A percentile compares a stretch with the other conserved stretches of the same genome.
These are phyloP conservation scores for Ceratina japonica DNA, from an alignment of 1,140 invertebrate species.

Conservation along the genomic window DNA sequence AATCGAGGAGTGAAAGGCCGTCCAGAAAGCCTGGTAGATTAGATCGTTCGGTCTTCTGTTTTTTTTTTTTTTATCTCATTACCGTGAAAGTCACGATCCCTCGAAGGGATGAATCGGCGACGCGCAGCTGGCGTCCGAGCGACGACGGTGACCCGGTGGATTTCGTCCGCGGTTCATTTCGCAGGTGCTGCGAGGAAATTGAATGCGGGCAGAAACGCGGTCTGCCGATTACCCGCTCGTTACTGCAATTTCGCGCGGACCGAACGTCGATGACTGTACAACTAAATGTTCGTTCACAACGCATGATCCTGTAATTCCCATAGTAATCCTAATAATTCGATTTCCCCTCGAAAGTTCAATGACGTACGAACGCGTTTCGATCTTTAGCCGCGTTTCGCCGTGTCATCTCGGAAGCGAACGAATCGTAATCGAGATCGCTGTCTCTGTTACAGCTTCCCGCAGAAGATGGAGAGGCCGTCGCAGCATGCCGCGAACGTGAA, in stretches of 20 bases:
- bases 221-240: not conserved
- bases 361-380: not conserved
- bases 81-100: constrained; percentile 6
- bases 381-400: not conserved
- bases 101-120: not conserved
- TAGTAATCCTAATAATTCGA: not conserved
- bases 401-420: not conserved
- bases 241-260: not conserved
- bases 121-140: not conserved
- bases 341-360: too few species aligned
- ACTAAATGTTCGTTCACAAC: not conserved
- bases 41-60: not conserved
- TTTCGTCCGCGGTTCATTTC: not conserved
- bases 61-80: not conserved
- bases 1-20: not conserved
- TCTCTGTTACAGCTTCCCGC: constrained; percentile 79
- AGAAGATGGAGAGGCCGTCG: constrained; percentile 80
- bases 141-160: not conserved
- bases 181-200: constrained; percentile 3
- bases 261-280: not conserved
- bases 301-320: not conserved
- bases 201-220: not conserved
- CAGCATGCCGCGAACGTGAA: constrained; percentile 67
- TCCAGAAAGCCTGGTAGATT: not conserved
- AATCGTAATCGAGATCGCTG: not conserved